Base-by-base conservation (phyloP, 30 jellyfish, hydroid and myxozoan species). In the Turritopsis dohrnii region DNA sequence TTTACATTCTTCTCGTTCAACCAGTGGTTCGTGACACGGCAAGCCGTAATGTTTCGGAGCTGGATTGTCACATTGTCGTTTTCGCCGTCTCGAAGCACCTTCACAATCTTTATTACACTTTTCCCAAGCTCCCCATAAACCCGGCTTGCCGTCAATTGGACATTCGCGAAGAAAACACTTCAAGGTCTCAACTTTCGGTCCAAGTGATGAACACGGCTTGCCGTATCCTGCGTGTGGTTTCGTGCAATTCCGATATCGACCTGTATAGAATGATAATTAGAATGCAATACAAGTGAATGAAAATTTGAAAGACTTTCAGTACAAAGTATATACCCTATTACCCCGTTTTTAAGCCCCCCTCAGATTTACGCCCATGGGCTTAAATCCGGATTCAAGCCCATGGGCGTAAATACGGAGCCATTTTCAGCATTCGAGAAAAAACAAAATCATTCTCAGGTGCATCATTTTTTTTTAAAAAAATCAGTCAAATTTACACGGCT, bases 191-290 rank as follows among this genome's bases (percentile, higher is more conserved):
- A 69, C 19, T 27, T 1, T 69, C 8, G 77, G 77, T 27, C 77
- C 77, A 23, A 69, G 30, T 16, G 77, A 69, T 19, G 28, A 23
- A 27, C 77, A 69, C 28, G 77, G 28, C 19, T 69, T 69, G 4
- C 77, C 77, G 77, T 69, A 69, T 23, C 77, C 77, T 69, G 9
- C 30, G 77, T 27, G 28, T 69, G 28, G 31, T 0, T 69, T 69
- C 30, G 77, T n/a, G 30, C 77, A 69, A 19, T 69, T 69, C 16
- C 77, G 77, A 69, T 69, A 69, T 8, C 77, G 77, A 23, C 77
- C 77, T 69, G 77, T 0, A 27, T 9, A 5, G 13, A 41, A 41
- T 13, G 13, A 13, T 41, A n/a, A n/a, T n/a, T n/a, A n/a, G n/a
- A n/a, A n/a, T n/a, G n/a, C n/a, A n/a, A n/a, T n/a, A n/a, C n/a